phyloP scores from a whole-genome alignment of 2,113 vertebrate genomes.

The Dicerorhinus sumatrensis region DNA sequence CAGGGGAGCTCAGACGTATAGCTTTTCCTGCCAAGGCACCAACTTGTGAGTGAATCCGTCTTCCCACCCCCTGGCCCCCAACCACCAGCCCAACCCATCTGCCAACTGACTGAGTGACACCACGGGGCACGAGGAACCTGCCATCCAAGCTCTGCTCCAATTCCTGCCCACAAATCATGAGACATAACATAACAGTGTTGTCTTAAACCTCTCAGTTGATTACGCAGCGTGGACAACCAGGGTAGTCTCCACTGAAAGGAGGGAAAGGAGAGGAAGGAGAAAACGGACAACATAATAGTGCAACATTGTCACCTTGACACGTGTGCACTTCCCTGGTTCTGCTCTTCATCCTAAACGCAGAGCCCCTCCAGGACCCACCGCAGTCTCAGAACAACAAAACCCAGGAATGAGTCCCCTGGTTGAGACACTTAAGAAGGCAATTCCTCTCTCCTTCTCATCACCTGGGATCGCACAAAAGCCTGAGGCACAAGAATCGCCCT shows the following conservation, averaged over 20 bases:
- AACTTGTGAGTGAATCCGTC: no score
- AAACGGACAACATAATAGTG: neutral
- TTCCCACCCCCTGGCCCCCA: neutral
- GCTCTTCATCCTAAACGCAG: neutral
- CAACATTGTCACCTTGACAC: rapidly evolving
- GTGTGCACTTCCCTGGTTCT: neutral
- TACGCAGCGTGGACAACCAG: no score
- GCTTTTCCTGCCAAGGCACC: neutral
- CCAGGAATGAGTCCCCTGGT: rapidly evolving
- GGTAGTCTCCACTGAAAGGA: neutral
- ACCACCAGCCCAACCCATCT: neutral
- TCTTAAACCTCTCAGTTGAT: neutral
- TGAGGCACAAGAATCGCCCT: neutral
- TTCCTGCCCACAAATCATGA: no score
- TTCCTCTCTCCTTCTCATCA: neutral
- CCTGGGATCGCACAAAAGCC: rapidly evolving
- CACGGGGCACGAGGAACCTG: no score
- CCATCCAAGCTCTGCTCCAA: neutral
- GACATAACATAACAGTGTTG: neutral
- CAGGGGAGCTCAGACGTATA: no score
- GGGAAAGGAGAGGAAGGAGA: neutral
- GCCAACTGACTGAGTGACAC: neutral
- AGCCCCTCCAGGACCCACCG: no score
- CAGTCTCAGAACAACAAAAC: neutral
- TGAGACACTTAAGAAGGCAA: no score